A percentile compares a stretch with the other conserved stretches of the same genome.
Evolutionary conservation across 2,797 vertebrate species (phyloP).

Genomic region (Petrocephalus schoutedeni): DNA sequence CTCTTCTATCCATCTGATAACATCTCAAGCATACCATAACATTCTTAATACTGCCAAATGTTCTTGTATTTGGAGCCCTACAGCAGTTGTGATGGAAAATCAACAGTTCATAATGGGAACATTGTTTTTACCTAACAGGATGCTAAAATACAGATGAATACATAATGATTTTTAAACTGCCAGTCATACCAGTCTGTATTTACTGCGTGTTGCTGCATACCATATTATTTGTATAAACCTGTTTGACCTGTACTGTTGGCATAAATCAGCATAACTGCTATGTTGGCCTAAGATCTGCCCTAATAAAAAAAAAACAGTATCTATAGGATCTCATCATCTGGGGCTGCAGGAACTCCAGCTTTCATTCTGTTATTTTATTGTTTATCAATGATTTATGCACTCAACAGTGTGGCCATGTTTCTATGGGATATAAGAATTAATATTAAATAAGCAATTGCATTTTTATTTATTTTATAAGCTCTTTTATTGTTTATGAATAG

Average conservation of each 20-base stretch:
- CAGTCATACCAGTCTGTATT: neutral
- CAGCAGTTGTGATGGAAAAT: neutral
- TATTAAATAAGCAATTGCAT: neutral
- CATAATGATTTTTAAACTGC: neutral
- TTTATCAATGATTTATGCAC: neutral
- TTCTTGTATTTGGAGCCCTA: neutral
- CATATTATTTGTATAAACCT: neutral
- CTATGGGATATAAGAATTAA: neutral
- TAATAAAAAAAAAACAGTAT: neutral
- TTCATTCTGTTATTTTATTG: neutral
- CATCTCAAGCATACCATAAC: neutral
- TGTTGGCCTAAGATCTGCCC: neutral
- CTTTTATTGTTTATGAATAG: neutral
- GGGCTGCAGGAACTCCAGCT: neutral
- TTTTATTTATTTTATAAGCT: neutral
- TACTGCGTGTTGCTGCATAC: too few species aligned
- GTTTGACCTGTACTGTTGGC: neutral
- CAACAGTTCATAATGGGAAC: neutral
- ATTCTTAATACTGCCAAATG: neutral
- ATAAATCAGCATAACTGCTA: neutral
- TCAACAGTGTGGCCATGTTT: neutral
- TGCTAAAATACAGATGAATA: neutral
- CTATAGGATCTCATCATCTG: neutral
- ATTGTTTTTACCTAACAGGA: neutral
- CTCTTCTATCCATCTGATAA: neutral